Base-by-base conservation (phyloP, 2,797 vertebrate genomes). In the Platalea minor region DNA sequence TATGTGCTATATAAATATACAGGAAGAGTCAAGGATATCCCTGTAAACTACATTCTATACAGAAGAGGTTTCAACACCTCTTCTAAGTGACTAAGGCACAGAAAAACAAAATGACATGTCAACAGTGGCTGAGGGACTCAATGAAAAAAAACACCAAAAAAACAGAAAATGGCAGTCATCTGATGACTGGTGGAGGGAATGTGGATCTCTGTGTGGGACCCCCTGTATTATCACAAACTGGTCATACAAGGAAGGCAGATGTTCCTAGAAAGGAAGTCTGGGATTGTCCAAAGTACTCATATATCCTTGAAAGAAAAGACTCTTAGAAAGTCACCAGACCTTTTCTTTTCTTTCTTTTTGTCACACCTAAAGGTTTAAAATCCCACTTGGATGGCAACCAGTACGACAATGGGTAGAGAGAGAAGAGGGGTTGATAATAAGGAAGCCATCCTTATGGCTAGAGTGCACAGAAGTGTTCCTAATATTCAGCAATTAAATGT, bases 91-190 rank as follows among this genome's bases (percentile, higher is more conserved):
- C 23, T 41, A 9, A 53, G 31, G 48, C 48, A 37, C 24, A 48
- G 41, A 43, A 17, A 74, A 69, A 64, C 21, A 24, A 90, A 78
- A 77, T n/a, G 5, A 20, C 5, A 2, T 11, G 5, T 60, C 9
- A 21, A n/a, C 19, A 37, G 12, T 33, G 14, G 21, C 45, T 0
- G 2, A 70, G 20, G 3, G 7, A 63, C 37, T 76, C 15, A 14
- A 14, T 33, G 5, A 28, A 78, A 43, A 50, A 67, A 73, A 29
- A 1, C 4, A 1, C 1, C 1, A 59, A 23, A 33, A 51, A 4
- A 0, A 5, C 20, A 72, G 63, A 43, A 85, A 70, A 57, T 26
- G 11, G 5, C 18, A 60, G 3, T 75, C 11, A 5, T 29, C 13
- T 82, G 56, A 11, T 17, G 20, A 14, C 7, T 57, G 25, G 2